Percentiles rank a stretch among this genome's conserved stretches.
Conservation (phyloP, 2,113 vertebrate species). For the Ibidorhyncha struthersii region DNA sequence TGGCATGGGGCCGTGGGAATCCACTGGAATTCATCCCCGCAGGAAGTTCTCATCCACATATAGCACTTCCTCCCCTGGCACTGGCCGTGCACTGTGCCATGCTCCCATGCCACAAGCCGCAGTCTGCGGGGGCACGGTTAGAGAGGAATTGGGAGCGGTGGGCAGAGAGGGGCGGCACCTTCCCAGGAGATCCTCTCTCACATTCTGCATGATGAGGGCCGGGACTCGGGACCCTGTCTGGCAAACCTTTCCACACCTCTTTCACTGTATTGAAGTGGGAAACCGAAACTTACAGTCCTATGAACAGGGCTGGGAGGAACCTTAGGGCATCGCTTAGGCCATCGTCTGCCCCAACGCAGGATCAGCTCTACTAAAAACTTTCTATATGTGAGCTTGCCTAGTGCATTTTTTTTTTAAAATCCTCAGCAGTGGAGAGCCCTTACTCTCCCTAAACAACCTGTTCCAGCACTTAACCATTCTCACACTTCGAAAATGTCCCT, state of each 20-base stretch:
- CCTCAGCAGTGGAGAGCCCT: neutral
- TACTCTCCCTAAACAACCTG: neutral
- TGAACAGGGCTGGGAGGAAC: neutral
- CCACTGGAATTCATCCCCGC: neutral
- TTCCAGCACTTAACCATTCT: neutral
- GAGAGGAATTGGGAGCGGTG: neutral
- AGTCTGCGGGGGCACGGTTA: accelerated
- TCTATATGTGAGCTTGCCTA: neutral
- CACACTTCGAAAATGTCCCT: neutral
- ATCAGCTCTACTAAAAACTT: neutral
- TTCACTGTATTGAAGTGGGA: neutral
- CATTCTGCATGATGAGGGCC: accelerated
- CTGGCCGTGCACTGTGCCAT: accelerated
- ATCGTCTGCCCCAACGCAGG: neutral
- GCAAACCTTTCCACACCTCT: neutral
- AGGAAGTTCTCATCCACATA: neutral
- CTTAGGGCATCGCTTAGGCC: neutral
- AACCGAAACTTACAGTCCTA: neutral
- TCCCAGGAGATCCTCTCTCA: neutral
- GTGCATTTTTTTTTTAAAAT: neutral
- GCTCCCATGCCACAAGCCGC: neutral
- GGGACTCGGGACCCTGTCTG: neutral
- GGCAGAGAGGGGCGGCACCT: neutral
- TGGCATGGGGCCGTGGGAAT: neutral
- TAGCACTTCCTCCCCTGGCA: neutral